Conservation (phyloP, 1,140 invertebrate genomes). For the Plodia interpunctella region DNA sequence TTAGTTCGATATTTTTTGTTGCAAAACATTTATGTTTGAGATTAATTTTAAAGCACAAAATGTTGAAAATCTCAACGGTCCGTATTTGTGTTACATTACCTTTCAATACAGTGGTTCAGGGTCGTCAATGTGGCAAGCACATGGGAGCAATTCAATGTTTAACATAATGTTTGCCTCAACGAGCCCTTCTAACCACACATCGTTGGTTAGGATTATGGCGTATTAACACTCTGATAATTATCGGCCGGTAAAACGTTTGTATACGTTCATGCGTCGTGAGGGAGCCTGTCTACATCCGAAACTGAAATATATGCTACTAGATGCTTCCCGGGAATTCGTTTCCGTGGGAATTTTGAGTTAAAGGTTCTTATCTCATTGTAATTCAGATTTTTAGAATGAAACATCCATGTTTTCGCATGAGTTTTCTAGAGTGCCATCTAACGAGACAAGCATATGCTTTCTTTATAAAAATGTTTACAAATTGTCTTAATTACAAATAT, state of each 20-base stretch:
- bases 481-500: too few relatives aligned
- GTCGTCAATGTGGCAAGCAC: conserved; percentile 54
- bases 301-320: neutral
- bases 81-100: conserved; percentile 27
- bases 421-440: too few relatives aligned
- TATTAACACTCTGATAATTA: conserved; percentile 9
- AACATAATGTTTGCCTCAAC: conserved; percentile 31
- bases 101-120: conserved; percentile 32
- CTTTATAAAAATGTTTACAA: too few relatives aligned
- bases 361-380: too few relatives aligned
- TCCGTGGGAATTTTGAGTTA: too few relatives aligned
- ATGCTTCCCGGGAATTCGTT: too few relatives aligned
- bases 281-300: too few relatives aligned
- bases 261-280: neutral
- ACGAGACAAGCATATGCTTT: too few relatives aligned
- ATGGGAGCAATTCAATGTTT: conserved; percentile 35
- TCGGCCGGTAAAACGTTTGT: conserved; percentile 1
- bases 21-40: neutral
- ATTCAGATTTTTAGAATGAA: too few relatives aligned
- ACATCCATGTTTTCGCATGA: too few relatives aligned
- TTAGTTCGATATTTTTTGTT: too few relatives aligned
- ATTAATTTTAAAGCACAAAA: neutral
- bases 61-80: neutral
- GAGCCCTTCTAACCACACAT: conserved; percentile 19
- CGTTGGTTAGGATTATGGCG: conserved; percentile 16